Percentiles rank a stretch among this genome's conserved stretches.
phyloP scores from a whole-genome alignment of 2,113 vertebrate species.

The Lampris megalopsis region DNA sequence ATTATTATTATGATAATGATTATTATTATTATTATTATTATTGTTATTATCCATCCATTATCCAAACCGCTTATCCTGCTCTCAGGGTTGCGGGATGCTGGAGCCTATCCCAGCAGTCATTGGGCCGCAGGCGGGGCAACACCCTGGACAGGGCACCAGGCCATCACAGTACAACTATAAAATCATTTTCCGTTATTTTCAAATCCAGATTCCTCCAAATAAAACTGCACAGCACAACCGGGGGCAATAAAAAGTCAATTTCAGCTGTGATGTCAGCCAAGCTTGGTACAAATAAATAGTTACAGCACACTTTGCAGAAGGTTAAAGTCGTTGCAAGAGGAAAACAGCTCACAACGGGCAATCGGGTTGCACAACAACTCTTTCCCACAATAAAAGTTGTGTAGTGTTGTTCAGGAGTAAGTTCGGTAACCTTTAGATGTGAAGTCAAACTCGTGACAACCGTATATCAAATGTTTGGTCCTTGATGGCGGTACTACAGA shows the following conservation, averaged over 20 bases:
- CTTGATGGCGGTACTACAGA: slow-evolving; percentile 55
- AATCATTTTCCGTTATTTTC: slow-evolving; percentile 16
- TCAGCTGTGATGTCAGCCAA: too few relatives aligned
- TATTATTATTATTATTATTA: too few relatives aligned
- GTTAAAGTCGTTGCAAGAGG: not conserved
- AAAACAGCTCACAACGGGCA: not conserved
- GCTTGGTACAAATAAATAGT: not conserved
- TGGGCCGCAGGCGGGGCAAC: too few relatives aligned
- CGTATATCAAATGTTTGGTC: slow-evolving; percentile 56
- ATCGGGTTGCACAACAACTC: not conserved
- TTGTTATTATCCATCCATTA: too few relatives aligned
- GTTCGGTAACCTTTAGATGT: slow-evolving; percentile 25
- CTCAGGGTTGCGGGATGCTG: too few relatives aligned
- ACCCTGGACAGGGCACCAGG: too few relatives aligned
- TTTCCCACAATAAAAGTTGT: not conserved
- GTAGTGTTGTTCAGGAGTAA: slow-evolving; percentile 11
- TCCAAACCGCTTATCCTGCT: too few relatives aligned
- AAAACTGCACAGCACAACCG: not conserved
- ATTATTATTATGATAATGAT: too few relatives aligned
- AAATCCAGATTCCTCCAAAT: not conserved
- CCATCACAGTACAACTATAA: not conserved
- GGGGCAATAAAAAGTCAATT: not conserved
- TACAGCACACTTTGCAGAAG: not conserved
- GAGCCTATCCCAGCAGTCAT: too few relatives aligned
- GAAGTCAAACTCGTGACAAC: not conserved